Evolutionary conservation across 2,113 vertebrate genomes (phyloP).

Genomic region (Archilochus colubris): DNA sequence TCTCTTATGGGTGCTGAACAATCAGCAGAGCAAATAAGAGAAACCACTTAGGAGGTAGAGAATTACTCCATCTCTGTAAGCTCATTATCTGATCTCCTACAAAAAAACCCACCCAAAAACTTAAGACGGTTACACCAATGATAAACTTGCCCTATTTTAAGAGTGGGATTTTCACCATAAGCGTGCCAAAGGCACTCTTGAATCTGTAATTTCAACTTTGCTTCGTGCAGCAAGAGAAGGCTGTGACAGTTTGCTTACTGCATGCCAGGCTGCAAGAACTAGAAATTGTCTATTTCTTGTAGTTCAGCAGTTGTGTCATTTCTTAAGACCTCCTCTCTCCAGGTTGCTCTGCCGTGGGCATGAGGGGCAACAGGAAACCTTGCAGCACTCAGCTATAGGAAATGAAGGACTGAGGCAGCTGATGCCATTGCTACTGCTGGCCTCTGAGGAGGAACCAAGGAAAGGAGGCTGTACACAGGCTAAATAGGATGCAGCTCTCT

Average conservation of each 20-base stretch:
- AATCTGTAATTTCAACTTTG: background rate
- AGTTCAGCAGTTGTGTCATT: background rate
- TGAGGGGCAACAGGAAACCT: background rate
- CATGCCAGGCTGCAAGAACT: background rate
- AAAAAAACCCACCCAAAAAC: background rate
- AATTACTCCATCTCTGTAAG: background rate
- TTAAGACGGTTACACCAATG: background rate
- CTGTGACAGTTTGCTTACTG: background rate
- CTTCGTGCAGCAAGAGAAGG: background rate
- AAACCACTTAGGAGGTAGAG: fast-evolving
- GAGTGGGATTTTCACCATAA: background rate
- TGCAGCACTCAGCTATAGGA: background rate
- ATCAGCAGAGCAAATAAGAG: background rate
- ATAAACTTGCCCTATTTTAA: background rate
- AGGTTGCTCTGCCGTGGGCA: background rate
- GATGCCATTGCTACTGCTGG: background rate
- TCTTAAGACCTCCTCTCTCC: background rate
- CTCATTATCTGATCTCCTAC: background rate
- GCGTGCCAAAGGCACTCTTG: background rate
- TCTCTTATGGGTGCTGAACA: background rate
- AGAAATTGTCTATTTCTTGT: background rate
- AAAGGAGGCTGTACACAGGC: background rate
- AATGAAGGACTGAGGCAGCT: background rate
- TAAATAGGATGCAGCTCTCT: background rate
- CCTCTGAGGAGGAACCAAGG: background rate